A percentile compares a stretch with the other conserved stretches of the same genome.
These are phyloP conservation scores for Mormoops blainvillei DNA, from an alignment of 2,113 vertebrate species.

Conservation along the genomic window DNA sequence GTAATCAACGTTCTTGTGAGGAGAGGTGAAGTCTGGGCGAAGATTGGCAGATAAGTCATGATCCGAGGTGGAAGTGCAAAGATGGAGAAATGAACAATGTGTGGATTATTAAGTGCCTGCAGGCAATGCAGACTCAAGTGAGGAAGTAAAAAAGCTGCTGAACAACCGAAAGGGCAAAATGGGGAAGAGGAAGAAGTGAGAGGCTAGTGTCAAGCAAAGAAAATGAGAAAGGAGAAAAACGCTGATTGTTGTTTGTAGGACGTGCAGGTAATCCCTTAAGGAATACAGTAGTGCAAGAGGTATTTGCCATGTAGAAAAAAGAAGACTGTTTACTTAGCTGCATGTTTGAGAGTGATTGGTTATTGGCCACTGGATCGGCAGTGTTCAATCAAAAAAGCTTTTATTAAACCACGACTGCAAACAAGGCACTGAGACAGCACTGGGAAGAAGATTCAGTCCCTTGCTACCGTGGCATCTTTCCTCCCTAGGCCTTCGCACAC, in stretches of 20 bases:
- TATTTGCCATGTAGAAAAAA: not conserved
- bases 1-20: not conserved
- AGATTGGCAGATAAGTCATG: not conserved
- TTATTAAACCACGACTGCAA: not conserved
- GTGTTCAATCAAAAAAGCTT: not conserved
- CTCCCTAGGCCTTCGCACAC: not conserved
- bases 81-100: not conserved
- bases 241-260: not conserved
- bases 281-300: not conserved
- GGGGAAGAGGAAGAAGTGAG: not conserved
- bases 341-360: not conserved
- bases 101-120: not conserved
- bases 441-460: not conserved
- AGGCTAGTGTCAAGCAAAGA: not conserved
- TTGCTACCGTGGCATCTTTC: not conserved
- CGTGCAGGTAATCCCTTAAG: not conserved
- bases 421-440: not conserved
- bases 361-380: not conserved
- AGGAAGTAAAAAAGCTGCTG: not conserved
- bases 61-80: not conserved
- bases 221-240: not conserved
- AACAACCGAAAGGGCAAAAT: not conserved
- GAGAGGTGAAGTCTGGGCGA: not conserved
- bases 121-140: not conserved
- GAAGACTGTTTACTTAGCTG: not conserved